A percentile compares a stretch with the other conserved stretches of the same genome.
Conservation (phyloP, 2,113 vertebrate genomes). For the Bostrychus sinensis region DNA sequence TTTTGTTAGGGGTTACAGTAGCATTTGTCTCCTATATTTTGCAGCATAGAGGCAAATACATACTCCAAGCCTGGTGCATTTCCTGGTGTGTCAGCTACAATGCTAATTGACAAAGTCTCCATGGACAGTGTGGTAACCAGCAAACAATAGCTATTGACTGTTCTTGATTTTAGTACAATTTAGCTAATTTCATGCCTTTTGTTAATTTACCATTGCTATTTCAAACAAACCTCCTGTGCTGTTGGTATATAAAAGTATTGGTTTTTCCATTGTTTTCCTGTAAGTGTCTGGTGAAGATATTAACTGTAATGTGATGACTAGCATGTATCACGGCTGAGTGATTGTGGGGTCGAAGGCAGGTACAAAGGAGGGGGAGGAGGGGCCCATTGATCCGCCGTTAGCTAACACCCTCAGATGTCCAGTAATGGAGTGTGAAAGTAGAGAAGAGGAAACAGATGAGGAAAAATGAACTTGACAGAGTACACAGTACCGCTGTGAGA, state of each 20-base stretch:
- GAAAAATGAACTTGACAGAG: conserved; percentile 60
- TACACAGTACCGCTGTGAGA: conserved; percentile 17
- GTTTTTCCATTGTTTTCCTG: not conserved
- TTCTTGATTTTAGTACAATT: no score
- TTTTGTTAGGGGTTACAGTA: no score
- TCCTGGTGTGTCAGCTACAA: no score
- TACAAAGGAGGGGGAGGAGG: conserved; percentile 23
- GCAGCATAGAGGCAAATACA: no score
- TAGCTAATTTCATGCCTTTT: not conserved
- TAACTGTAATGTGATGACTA: conserved; percentile 2
- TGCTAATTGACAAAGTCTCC: not conserved
- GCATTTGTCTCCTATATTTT: no score
- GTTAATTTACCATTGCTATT: not conserved
- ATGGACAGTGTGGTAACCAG: no score
- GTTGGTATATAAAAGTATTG: not conserved
- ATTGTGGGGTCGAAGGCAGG: conserved; percentile 14
- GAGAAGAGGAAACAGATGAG: conserved; percentile 53
- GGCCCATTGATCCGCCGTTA: conserved; percentile 41
- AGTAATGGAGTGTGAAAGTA: conserved; percentile 57
- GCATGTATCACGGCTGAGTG: conserved; percentile 24
- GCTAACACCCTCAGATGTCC: conserved; percentile 11
- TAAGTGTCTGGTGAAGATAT: conserved; percentile 13
- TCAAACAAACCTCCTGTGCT: not conserved
- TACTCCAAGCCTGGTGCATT: no score
- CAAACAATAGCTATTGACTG: no score